Evolutionary conservation across 2,113 vertebrate species (phyloP).

Genomic region (Carassius gibelio): DNA sequence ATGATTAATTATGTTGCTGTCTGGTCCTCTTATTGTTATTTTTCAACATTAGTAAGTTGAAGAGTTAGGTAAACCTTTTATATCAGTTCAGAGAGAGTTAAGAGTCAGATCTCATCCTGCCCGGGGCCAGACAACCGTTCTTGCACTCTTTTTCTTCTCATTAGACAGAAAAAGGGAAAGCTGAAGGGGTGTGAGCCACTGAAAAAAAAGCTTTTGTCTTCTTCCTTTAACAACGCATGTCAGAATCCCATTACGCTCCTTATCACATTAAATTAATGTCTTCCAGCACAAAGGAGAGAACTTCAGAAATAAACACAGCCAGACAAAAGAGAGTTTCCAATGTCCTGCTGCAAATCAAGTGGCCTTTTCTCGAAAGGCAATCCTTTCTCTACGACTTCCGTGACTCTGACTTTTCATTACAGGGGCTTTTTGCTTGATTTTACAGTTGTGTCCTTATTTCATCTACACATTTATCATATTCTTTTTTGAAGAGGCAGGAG

Average conservation of each 20-base stretch:
- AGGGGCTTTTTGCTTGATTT: slow-evolving; percentile 23
- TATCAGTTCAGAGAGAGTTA: slow-evolving; percentile 13
- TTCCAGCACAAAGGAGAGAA: slow-evolving; percentile 33
- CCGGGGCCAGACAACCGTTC: slow-evolving; percentile 23
- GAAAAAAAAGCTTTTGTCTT: slow-evolving; percentile 31
- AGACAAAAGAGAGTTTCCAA: slow-evolving; percentile 28
- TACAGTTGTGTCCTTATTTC: neutral
- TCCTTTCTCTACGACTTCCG: neutral
- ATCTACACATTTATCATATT: neutral
- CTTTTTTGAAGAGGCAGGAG: slow-evolving; percentile 4
- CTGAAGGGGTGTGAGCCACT: neutral
- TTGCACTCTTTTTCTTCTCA: slow-evolving; percentile 32
- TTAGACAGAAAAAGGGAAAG: slow-evolving; percentile 33
- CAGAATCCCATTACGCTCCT: slow-evolving; percentile 51
- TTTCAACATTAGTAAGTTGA: neutral
- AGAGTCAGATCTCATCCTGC: slow-evolving; percentile 32
- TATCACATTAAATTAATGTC: slow-evolving; percentile 52
- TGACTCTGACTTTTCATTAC: neutral
- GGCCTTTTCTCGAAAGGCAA: slow-evolving; percentile 6
- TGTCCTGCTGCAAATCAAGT: slow-evolving; percentile 8
- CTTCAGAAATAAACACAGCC: slow-evolving; percentile 49
- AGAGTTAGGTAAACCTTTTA: slow-evolving; percentile 24
- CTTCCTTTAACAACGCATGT: slow-evolving; percentile 29
- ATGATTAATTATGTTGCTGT: slow-evolving; percentile 6
- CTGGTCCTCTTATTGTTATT: slow-evolving; percentile 9